phyloP scores from a whole-genome alignment of 64 coral and sea anemone species.

The Montipora cactus region DNA sequence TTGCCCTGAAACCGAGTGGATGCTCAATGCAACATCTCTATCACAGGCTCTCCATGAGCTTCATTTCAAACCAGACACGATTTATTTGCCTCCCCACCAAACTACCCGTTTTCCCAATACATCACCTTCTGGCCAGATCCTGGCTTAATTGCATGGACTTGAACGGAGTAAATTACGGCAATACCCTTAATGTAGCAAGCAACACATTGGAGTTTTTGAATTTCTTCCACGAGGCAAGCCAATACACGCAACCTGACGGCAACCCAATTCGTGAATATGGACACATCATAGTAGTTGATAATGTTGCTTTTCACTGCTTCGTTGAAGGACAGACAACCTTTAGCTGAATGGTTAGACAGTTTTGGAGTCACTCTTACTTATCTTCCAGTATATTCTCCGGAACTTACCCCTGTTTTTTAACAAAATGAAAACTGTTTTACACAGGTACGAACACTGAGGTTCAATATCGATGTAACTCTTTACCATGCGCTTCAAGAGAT shows the following conservation, averaged over 20 bases:
- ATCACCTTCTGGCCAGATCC: too few relatives aligned
- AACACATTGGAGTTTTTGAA: conserved; percentile 31
- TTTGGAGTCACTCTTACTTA: conserved; percentile 30
- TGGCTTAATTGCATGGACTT: not conserved
- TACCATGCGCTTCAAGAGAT: too few relatives aligned
- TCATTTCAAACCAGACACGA: too few relatives aligned
- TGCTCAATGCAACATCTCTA: not conserved
- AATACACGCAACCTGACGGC: not conserved
- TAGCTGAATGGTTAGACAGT: conserved; percentile 47
- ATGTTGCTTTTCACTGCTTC: not conserved
- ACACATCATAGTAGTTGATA: too few relatives aligned
- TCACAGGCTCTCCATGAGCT: not conserved
- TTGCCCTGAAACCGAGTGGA: conserved; percentile 17
- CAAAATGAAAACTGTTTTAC: conserved; percentile 52
- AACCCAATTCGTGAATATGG: not conserved
- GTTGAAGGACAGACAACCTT: conserved; percentile 5
- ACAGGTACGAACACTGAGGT: conserved; percentile 54
- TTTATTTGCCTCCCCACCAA: too few relatives aligned
- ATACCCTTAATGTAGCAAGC: conserved; percentile 8
- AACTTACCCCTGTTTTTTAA: not conserved
- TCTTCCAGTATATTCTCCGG: not conserved
- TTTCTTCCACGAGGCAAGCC: conserved; percentile 2
- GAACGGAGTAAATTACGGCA: conserved; percentile 27
- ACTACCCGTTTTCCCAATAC: too few relatives aligned
- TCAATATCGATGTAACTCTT: too few relatives aligned